Conservation (phyloP, 2,888 invertebrate species). For the Serrognathus titanus region DNA sequence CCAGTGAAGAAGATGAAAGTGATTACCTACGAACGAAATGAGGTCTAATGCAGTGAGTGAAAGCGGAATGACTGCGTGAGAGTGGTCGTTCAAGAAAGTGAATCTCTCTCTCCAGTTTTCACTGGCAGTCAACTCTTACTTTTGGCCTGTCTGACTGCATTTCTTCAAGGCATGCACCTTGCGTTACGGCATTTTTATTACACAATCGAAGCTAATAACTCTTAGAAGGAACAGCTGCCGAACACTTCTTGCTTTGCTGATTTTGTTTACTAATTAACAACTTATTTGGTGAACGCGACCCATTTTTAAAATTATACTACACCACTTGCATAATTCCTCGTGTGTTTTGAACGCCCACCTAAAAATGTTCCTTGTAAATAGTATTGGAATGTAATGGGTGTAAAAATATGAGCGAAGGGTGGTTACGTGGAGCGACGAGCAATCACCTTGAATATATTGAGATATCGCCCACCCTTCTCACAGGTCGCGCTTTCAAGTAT, state of each 20-base stretch:
- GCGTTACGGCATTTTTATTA: too few species aligned
- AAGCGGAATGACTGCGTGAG: conserved; percentile 5
- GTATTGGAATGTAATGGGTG: too few species aligned
- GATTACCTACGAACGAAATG: conserved; percentile 16
- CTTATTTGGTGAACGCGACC: too few species aligned
- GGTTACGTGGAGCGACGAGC: conserved; percentile 5
- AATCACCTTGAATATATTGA: conserved; percentile 26
- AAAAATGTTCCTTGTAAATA: too few species aligned
- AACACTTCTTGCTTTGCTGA: too few species aligned
- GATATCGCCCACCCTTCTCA: conserved; percentile 13
- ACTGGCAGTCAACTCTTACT: conserved; percentile 6
- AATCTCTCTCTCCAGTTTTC: conserved; percentile 5
- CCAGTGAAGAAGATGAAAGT: conserved; percentile 16
- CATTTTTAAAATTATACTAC: too few species aligned
- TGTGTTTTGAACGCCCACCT: too few species aligned
- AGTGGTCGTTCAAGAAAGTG: conserved; percentile 10
- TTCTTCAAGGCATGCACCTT: not conserved
- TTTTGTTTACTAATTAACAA: too few species aligned
- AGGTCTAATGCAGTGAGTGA: conserved; percentile 17
- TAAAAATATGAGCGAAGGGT: too few species aligned
- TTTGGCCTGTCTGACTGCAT: conserved; percentile 10
- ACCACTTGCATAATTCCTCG: too few species aligned
- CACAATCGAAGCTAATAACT: not conserved
- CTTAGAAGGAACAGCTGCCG: too few species aligned
- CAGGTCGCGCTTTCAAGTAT: conserved; percentile 4